A percentile compares a stretch with the other conserved stretches of the same genome.
Conservation (phyloP, 2,797 vertebrate species). For the Myoxocephalus aenaeus region DNA sequence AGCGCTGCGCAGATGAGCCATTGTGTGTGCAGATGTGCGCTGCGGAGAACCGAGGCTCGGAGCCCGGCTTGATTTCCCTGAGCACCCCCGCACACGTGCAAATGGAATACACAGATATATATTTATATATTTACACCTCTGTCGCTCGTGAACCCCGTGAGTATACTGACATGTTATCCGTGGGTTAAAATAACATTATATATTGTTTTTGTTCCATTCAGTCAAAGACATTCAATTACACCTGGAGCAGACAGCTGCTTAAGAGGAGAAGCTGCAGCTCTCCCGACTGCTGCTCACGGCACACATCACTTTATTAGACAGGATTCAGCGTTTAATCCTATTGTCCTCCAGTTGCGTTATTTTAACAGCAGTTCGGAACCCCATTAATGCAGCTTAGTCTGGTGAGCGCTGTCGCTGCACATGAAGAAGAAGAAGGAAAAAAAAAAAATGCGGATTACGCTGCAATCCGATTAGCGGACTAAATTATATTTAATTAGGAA, state of each 20-base stretch:
- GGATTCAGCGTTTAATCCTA: constrained; percentile 91
- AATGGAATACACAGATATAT: constrained; percentile 87
- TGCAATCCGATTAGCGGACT: constrained; percentile 74
- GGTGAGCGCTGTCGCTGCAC: constrained; percentile 80
- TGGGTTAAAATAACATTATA: constrained; percentile 88
- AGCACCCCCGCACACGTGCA: constrained; percentile 85
- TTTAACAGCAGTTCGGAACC: constrained; percentile 89
- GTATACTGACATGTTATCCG: constrained; percentile 92
- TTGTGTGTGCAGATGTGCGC: constrained; percentile 73
- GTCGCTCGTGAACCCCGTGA: constrained; percentile 83
- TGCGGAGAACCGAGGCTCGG: constrained; percentile 40
- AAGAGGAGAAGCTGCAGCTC: constrained; percentile 76
- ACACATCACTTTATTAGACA: constrained; percentile 89
- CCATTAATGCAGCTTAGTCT: constrained; percentile 60
- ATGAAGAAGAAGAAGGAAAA: background rate
- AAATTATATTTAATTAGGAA: constrained; percentile 65
- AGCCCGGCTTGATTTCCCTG: constrained; percentile 91
- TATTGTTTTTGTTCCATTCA: constrained; percentile 83
- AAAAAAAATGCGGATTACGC: constrained; percentile 68
- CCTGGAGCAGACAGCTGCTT: constrained; percentile 88
- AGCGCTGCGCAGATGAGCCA: constrained; percentile 85
- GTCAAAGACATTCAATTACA: constrained; percentile 92
- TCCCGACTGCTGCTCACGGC: constrained; percentile 71
- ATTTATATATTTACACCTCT: constrained; percentile 78
- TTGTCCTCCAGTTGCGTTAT: constrained; percentile 88